Base-by-base conservation (phyloP, 2,113 vertebrate genomes). In the Rana temporaria region DNA sequence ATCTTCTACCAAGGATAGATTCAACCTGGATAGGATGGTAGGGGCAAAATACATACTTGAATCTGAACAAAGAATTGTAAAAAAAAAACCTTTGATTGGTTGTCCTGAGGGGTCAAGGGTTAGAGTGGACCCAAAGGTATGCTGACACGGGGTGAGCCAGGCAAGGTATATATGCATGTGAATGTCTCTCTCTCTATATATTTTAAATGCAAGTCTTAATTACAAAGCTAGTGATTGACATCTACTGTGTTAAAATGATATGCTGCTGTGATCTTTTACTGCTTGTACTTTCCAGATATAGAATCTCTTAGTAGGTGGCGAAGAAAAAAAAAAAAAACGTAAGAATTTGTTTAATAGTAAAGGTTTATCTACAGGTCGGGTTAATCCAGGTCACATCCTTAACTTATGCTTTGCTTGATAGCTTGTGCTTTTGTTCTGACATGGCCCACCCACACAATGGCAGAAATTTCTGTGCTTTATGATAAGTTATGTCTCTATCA, bases 341-440 rank as follows among this genome's bases (percentile, higher is more conserved):
- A 15, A 67, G 48, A 34, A 30, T 57, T 78, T 78, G 76, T 78
- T 78, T 78, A 77, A 64, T 52, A 78, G 59, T 65, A 78, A 26
- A 78, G 75, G 63, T 78, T 63, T 78, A 56, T 20, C 24, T 56
- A 9, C 52, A 67, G 76, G 76, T 71, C 56, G 56, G 78, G 62
- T 83, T 67, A 60, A 60, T 67, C 81, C 71, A 56, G 71, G 81
- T 76, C 70, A 67, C 20, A 83, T 74, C 80, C 80, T 66, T 82
- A 42, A 62, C 18, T 65, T 70, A 60, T 75, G 56, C 30, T 74
- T 38, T 12, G 42, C 53, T 65, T 65, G 60, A 76, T 76, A 76
- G 30, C 22, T 42, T 53, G 63, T 57, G n/a, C 69, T 55, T 34
- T 67, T 14, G 22, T 19, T 38, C 48, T n/a, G 24, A 14, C 20